Percentiles rank a stretch among this genome's conserved stretches.
phyloP scores from a whole-genome alignment of 2,113 vertebrate genomes.

The Pachypanchax playfairii region DNA sequence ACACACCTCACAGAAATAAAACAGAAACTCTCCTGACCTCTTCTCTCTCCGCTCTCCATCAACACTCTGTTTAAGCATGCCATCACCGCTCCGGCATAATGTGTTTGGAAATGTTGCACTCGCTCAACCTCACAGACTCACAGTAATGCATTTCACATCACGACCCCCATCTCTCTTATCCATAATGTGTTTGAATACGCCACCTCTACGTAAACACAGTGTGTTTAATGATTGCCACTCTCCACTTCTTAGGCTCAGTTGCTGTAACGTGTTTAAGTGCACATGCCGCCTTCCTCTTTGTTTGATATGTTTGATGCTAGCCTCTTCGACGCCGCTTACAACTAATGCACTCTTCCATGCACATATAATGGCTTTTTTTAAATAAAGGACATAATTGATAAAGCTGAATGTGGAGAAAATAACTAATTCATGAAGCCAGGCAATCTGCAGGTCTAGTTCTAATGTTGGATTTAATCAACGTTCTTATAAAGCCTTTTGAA shows the following conservation, averaged over 20 bases:
- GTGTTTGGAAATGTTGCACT: constrained; percentile 80
- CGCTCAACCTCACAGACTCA: constrained; percentile 61
- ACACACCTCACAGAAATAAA: constrained; percentile 71
- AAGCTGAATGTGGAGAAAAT: constrained; percentile 24
- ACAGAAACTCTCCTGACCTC: constrained; percentile 74
- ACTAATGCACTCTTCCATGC: constrained; percentile 44
- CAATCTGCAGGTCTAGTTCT: constrained; percentile 9
- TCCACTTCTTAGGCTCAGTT: constrained; percentile 63
- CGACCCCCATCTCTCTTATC: constrained; percentile 58
- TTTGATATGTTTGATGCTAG: constrained; percentile 71
- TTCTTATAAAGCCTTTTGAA: constrained; percentile 14
- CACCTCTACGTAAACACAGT: constrained; percentile 60
- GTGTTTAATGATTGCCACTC: constrained; percentile 75
- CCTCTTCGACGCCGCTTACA: constrained; percentile 60
- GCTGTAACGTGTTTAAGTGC: constrained; percentile 50
- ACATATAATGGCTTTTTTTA: neutral
- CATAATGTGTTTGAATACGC: constrained; percentile 72
- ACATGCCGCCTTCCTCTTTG: constrained; percentile 35
- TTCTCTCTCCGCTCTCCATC: constrained; percentile 67
- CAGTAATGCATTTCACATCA: constrained; percentile 73
- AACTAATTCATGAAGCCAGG: constrained; percentile 38
- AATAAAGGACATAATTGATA: constrained; percentile 22
- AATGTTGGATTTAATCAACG: constrained; percentile 36
- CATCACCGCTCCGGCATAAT: constrained; percentile 68
- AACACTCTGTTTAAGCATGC: constrained; percentile 72